Base-by-base conservation (phyloP, 2,797 vertebrate species). In the Urophycis tenuis region DNA sequence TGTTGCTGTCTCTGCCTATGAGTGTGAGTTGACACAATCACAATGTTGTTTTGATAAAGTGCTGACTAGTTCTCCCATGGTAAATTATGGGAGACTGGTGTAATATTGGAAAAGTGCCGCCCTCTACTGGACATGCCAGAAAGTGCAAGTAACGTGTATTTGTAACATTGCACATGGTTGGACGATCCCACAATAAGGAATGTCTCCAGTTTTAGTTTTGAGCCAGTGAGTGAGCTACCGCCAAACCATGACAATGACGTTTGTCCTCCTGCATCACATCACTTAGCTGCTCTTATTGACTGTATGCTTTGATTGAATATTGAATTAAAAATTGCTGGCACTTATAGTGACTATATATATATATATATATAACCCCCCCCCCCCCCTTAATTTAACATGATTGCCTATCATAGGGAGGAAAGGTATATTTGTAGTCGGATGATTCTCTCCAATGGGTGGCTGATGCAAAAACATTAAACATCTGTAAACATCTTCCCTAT, bases 101-200 rank as follows among this genome's bases (percentile, higher is more conserved):
- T 3, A 74, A 35, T 41, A 14, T 75, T 76, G 79, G 25, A 25
- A 9, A 15, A 31, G 45, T 11, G 60, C 76, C 67, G 86, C 88
- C 86, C 82, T 82, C 89, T 90, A 49, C 82, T 91, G 91, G 88
- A 79, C 73, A 76, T 64, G 7, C 4, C 36, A 14, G 33, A 32
- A 76, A 41, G 39, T 71, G 67, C 60, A 3, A 74, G 5, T 3
- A 22, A 29, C 17, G 22, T 49, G 15, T 60, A n/a, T 60, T 60
- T 25, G 53, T 17, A 22, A 53, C n/a, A n/a, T n/a, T 53, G 17
- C 45, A 8, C 22, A 53, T 4, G 22, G 45, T 7, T 19, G 19
- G 19, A 7, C 19, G 19, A 5, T 53, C 19, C 22, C 45, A 53
- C 45, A 17, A 14, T 12, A 41, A 0, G 2, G 14, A 49, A 4